Evolutionary conservation across 2,113 vertebrate species (phyloP).

Genomic region (Rhodinocichla rosea): DNA sequence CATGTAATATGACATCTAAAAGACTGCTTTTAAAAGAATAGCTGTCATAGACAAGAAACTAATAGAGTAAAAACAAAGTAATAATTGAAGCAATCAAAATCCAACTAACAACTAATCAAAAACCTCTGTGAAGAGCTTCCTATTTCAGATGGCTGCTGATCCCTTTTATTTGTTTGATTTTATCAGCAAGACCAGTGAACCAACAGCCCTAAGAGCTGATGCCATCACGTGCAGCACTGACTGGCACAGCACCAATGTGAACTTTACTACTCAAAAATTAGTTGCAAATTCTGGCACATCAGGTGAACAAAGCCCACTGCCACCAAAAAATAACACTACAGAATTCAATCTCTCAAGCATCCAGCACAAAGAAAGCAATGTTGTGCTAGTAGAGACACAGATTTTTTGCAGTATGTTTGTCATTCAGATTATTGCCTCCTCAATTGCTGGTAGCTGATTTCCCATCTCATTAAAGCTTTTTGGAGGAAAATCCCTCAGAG

Average conservation of each 20-base stretch:
- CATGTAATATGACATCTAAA: neutral
- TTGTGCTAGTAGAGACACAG: neutral
- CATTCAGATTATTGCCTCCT: neutral
- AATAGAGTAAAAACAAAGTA: neutral
- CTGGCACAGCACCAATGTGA: rapidly evolving
- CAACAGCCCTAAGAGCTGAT: neutral
- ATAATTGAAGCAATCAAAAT: neutral
- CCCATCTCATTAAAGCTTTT: neutral
- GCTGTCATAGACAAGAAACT: neutral
- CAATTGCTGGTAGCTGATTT: neutral
- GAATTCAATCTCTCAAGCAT: neutral
- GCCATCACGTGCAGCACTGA: neutral
- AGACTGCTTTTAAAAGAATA: neutral
- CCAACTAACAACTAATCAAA: neutral
- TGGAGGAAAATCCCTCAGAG: neutral
- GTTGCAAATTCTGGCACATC: neutral
- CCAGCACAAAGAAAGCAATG: neutral
- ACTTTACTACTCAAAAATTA: neutral
- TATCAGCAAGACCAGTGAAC: neutral
- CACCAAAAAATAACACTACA: neutral
- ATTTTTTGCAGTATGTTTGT: neutral
- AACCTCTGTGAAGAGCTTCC: neutral
- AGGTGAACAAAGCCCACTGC: neutral
- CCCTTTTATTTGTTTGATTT: neutral
- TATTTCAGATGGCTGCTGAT: neutral